Conservation (phyloP, 2,113 vertebrate species). For the Malurus elegans region DNA sequence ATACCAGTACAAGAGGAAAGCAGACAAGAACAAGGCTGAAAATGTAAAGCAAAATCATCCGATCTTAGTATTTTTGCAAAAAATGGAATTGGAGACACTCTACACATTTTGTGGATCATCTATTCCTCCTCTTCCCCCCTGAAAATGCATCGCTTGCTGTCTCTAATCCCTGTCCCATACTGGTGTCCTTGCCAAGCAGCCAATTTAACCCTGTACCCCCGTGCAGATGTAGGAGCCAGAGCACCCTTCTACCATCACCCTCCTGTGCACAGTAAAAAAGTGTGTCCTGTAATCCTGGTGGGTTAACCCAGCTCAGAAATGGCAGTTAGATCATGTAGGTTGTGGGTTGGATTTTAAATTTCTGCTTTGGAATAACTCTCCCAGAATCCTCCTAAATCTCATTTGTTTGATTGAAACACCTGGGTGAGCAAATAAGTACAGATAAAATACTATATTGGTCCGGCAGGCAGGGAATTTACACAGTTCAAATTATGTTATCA, state of each 20-base stretch:
- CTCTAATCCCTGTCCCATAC: neutral
- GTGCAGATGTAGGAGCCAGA: neutral
- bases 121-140: neutral
- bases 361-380: neutral
- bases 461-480: neutral
- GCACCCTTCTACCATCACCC: neutral
- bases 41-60: neutral
- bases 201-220: neutral
- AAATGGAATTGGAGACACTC: neutral
- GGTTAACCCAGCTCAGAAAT: neutral
- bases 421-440: neutral
- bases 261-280: neutral
- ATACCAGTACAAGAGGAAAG: neutral
- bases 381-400: neutral
- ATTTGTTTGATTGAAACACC: neutral
- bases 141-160: accelerated
- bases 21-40: neutral
- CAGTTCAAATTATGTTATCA: neutral
- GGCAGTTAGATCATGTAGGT: accelerated
- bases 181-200: neutral
- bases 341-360: neutral
- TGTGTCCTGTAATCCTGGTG: too few species aligned
- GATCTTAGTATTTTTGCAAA: neutral
- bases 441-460: neutral
- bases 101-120: neutral